Evolutionary conservation across 2,888 invertebrate species (phyloP).

Genomic region (Oscheius myriophilus): DNA sequence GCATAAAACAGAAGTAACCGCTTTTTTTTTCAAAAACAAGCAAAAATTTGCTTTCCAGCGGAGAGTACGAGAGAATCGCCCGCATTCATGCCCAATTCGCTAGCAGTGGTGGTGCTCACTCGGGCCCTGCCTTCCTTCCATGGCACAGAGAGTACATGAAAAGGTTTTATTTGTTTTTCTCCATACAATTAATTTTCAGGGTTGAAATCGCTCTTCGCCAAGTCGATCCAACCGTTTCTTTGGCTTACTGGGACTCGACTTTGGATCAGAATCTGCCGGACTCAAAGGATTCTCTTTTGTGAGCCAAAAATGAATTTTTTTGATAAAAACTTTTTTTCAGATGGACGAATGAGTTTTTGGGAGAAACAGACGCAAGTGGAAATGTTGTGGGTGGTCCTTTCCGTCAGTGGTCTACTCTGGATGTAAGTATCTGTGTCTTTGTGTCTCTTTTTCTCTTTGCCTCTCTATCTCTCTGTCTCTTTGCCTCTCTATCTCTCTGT

Average conservation of each 20-base stretch:
- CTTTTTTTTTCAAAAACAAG: no score
- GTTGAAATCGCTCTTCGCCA: constrained; percentile 36
- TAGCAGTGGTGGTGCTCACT: constrained; percentile 51
- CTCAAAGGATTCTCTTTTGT: constrained; percentile 56
- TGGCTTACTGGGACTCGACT: constrained; percentile 72
- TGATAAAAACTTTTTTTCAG: constrained; percentile 1
- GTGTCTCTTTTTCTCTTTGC: no score
- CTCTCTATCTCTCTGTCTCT: neutral
- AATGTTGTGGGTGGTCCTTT: constrained; percentile 69
- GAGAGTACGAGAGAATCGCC: constrained; percentile 46
- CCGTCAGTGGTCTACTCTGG: constrained; percentile 65
- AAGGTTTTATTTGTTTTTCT: constrained; percentile 18
- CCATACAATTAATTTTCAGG: constrained; percentile 2
- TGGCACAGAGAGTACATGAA: constrained; percentile 53
- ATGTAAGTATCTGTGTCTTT: constrained; percentile 43
- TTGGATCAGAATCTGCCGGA: constrained; percentile 68
- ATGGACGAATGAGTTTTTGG: constrained; percentile 56
- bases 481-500: neutral
- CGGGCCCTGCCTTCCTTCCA: constrained; percentile 51
- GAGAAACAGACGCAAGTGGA: constrained; percentile 55
- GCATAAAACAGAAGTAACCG: constrained; percentile 7
- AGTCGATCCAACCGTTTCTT: constrained; percentile 67
- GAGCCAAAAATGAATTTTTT: neutral
- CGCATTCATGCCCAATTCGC: constrained; percentile 43
- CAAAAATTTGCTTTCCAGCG: constrained; percentile 30